Evolutionary conservation across 2,113 vertebrate genomes (phyloP).

Genomic region (Alligator mississippiensis): DNA sequence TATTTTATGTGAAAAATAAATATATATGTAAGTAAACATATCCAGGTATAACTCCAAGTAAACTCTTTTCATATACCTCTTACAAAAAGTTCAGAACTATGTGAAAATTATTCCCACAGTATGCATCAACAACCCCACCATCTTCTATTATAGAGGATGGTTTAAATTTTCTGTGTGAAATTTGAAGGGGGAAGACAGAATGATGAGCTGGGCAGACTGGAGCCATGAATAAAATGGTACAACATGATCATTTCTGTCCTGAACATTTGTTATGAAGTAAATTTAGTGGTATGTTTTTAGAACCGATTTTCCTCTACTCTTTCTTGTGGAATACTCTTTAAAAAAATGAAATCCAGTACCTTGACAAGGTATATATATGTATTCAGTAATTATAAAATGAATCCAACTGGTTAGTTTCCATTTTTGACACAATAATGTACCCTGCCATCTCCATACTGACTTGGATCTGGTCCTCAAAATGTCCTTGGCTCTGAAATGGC

Average conservation of each 20-base stretch:
- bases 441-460: slow-evolving; percentile 52
- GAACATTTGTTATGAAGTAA: neutral
- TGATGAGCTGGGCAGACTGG: neutral
- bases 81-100: neutral
- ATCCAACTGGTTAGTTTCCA: slow-evolving; percentile 64
- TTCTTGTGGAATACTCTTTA: neutral
- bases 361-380: neutral
- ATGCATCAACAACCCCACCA: neutral
- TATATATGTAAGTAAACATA: neutral
- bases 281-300: neutral
- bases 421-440: slow-evolving; percentile 69
- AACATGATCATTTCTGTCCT: neutral
- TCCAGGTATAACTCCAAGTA: neutral
- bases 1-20: neutral
- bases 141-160: neutral
- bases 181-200: neutral
- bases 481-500: slow-evolving; percentile 75
- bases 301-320: neutral
- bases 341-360: slow-evolving; percentile 4
- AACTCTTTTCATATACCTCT: neutral
- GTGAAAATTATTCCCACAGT: neutral
- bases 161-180: neutral
- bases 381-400: slow-evolving; percentile 29
- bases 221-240: neutral
- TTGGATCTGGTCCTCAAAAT: slow-evolving; percentile 74